Evolutionary conservation across 2,113 vertebrate species (phyloP).

Genomic region (Psittacus erithacus): DNA sequence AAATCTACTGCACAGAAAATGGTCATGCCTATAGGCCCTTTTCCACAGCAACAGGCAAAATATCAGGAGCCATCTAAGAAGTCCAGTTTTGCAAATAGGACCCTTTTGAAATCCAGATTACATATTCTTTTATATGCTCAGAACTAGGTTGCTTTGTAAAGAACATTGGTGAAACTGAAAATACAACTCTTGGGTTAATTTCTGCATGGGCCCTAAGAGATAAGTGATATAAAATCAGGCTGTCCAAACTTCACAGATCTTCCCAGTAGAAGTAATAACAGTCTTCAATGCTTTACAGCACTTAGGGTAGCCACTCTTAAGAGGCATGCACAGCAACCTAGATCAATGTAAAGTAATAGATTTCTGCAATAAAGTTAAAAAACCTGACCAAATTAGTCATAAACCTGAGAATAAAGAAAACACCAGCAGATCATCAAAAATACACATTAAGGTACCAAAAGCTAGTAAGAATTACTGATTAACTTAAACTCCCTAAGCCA

Average conservation of each 20-base stretch:
- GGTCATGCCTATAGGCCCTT: accelerated
- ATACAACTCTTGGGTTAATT: neutral
- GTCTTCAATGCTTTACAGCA: neutral
- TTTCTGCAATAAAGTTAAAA: neutral
- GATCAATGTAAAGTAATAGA: neutral
- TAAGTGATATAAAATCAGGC: neutral
- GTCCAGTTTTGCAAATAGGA: neutral
- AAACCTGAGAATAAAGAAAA: neutral
- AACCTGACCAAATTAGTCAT: neutral
- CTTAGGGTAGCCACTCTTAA: neutral
- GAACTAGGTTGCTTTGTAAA: neutral
- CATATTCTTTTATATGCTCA: neutral
- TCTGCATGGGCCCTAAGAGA: neutral
- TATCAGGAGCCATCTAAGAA: neutral
- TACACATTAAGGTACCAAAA: neutral
- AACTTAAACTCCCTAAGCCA: neutral
- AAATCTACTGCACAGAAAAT: neutral
- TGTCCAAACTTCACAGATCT: neutral
- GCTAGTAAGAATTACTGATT: neutral
- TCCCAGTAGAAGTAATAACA: neutral
- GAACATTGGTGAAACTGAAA: neutral
- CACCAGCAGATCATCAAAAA: neutral
- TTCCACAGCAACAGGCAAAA: neutral
- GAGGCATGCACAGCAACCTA: neutral
- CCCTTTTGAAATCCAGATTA: neutral